Percentiles rank a stretch among this genome's conserved stretches.
Evolutionary conservation across 1,140 invertebrate species (phyloP).

Genomic region (Contarinia nasturtii): DNA sequence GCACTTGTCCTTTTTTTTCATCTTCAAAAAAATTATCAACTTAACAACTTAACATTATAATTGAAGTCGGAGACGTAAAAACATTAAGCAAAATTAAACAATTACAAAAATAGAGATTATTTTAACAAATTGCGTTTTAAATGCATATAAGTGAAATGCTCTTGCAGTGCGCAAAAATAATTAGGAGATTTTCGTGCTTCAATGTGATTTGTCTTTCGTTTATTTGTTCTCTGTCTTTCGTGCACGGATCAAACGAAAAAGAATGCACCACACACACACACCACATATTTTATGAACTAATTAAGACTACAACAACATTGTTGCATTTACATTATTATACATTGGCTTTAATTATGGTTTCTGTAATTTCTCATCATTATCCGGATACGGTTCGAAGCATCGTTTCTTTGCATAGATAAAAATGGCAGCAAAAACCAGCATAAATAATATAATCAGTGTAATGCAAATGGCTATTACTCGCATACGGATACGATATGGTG

Average conservation of each 20-base stretch:
- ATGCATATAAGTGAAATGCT: not conserved
- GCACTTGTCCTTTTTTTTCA: too few relatives aligned
- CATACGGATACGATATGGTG: conserved; percentile 34
- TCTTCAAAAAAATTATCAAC: too few relatives aligned
- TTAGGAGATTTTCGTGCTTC: not conserved
- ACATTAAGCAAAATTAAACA: not conserved
- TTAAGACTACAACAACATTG: not conserved
- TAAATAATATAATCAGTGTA: conserved; percentile 34
- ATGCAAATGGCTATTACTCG: conserved; percentile 40
- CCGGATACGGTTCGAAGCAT: conserved; percentile 1
- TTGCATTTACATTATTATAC: not conserved
- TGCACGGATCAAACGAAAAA: too few relatives aligned
- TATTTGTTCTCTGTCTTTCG: not conserved
- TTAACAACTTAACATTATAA: too few relatives aligned
- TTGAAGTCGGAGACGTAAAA: too few relatives aligned
- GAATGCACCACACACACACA: too few relatives aligned
- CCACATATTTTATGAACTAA: too few relatives aligned
- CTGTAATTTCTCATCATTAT: conserved; percentile 1
- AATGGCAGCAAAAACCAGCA: conserved; percentile 30
- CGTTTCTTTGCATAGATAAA: conserved; percentile 33
- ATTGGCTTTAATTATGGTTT: not conserved
- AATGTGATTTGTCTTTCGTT: not conserved
- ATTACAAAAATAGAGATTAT: not conserved
- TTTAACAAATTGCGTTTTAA: not conserved
- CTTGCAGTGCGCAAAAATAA: too few relatives aligned